These are phyloP conservation scores for Maccullochella peelii DNA, from an alignment of 2,113 vertebrate species.

Conservation along the genomic window DNA sequence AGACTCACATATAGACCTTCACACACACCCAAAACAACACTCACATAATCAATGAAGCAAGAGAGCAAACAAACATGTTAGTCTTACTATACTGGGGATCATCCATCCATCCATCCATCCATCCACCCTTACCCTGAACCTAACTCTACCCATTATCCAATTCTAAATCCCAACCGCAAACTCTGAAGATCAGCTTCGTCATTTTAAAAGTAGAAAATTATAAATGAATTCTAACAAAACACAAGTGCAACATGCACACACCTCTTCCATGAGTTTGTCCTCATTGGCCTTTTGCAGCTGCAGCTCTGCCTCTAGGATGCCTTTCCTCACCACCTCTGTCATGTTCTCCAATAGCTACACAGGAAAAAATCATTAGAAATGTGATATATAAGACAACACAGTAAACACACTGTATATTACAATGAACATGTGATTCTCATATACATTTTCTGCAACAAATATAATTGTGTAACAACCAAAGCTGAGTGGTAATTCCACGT, in stretches of 20 bases:
- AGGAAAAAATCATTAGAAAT: conserved; percentile 24
- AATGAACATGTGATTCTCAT: not conserved
- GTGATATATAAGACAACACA: not conserved
- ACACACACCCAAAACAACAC: not conserved
- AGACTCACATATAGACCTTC: not conserved
- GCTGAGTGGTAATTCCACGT: too few relatives aligned
- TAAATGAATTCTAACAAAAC: not conserved
- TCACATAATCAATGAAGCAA: not conserved
- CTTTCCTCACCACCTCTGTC: conserved; percentile 96
- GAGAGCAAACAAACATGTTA: not conserved
- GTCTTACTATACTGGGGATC: not conserved
- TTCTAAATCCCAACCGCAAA: not conserved
- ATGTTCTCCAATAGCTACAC: conserved; percentile 95
- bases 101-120: not conserved
- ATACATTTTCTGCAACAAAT: not conserved
- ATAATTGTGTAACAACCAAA: too few relatives aligned
- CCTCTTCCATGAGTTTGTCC: conserved; percentile 95
- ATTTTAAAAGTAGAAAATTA: not conserved
- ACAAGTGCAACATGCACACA: conserved; percentile 56
- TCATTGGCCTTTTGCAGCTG: conserved; percentile 94
- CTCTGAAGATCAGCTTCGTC: not conserved
- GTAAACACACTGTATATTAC: not conserved
- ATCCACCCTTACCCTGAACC: not conserved
- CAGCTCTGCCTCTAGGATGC: conserved; percentile 94
- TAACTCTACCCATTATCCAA: not conserved